Percentiles rank a stretch among this genome's conserved stretches.
Conservation (phyloP, 2,888 invertebrate genomes). For the Corythucha ciliata region DNA sequence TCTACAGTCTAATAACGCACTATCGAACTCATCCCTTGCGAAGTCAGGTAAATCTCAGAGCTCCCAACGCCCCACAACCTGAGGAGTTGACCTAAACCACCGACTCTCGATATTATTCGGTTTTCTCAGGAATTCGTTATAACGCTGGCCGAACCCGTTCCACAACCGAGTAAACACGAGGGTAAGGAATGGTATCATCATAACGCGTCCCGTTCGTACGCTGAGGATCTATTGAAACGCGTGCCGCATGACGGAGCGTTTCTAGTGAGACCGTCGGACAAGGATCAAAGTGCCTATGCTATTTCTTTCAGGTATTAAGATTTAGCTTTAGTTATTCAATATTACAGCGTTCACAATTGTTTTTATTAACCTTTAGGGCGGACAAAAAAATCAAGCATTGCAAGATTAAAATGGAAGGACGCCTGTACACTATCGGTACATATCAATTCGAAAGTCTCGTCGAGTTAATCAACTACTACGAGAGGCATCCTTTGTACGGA, state of each 20-base stretch:
- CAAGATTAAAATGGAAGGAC: slow-evolving; percentile 83
- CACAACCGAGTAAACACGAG: slow-evolving; percentile 90
- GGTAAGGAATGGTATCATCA: slow-evolving; percentile 89
- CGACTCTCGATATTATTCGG: too few species aligned
- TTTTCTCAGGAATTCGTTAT: slow-evolving; percentile 67
- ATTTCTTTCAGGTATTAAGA: slow-evolving; percentile 77
- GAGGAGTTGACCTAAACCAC: too few species aligned
- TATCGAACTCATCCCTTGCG: slow-evolving; percentile 78
- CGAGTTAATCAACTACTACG: slow-evolving; percentile 85
- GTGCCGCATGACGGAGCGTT: slow-evolving; percentile 87
- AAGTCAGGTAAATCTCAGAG: slow-evolving; percentile 51
- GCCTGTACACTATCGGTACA: slow-evolving; percentile 80
- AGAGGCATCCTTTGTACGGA: slow-evolving; percentile 80
- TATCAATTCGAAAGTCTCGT: slow-evolving; percentile 94
- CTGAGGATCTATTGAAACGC: slow-evolving; percentile 79
- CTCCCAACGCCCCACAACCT: too few species aligned
- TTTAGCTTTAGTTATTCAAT: neutral
- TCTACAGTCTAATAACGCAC: slow-evolving; percentile 83
- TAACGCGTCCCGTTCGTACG: slow-evolving; percentile 65
- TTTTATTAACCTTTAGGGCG: slow-evolving; percentile 52
- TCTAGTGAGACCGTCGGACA: slow-evolving; percentile 82
- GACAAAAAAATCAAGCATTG: slow-evolving; percentile 95
- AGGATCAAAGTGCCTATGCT: slow-evolving; percentile 75
- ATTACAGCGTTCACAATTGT: neutral
- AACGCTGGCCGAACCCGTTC: slow-evolving; percentile 79